These are phyloP conservation scores for Eufriesea mexicana DNA, from an alignment of 1,140 invertebrate genomes.

Conservation along the genomic window DNA sequence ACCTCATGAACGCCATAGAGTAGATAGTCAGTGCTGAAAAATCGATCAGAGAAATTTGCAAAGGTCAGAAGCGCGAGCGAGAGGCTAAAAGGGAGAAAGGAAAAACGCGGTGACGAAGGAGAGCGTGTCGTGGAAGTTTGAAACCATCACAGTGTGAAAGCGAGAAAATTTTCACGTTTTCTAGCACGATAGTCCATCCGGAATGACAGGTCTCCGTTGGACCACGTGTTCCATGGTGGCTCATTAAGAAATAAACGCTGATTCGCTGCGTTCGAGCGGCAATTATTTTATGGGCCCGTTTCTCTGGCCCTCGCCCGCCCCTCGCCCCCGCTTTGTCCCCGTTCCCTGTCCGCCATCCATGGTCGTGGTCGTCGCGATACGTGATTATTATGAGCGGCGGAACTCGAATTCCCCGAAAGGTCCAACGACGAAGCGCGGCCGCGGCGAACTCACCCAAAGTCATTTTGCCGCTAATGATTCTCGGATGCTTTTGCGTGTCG, in stretches of 20 bases:
- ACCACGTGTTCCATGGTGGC: not conserved
- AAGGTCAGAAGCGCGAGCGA: not conserved
- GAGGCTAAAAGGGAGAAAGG: not conserved
- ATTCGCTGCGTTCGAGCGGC: constrained; percentile 54
- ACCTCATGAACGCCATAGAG: constrained; percentile 96
- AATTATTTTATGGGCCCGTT: constrained; percentile 59
- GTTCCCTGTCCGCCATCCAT: constrained; percentile 2
- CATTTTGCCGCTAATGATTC: constrained; percentile 98
- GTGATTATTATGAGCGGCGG: constrained; percentile 60
- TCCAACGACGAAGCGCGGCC: constrained; percentile 12
- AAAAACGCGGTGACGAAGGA: not conserved
- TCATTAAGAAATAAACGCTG: constrained; percentile 61
- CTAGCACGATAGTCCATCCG: not conserved
- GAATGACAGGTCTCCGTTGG: not conserved
- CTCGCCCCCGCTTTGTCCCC: not conserved
- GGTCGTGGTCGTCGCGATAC: constrained; percentile 41
- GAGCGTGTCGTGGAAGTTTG: too few relatives aligned
- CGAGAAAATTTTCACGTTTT: not conserved
- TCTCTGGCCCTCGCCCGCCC: not conserved
- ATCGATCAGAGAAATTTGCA: constrained; percentile 19
- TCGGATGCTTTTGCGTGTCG: constrained; percentile 95
- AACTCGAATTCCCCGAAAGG: constrained; percentile 61
- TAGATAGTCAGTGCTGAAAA: constrained; percentile 94
- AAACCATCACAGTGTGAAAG: too few relatives aligned
- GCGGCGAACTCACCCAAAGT: constrained; percentile 89